phyloP scores from a whole-genome alignment of 2,113 vertebrate species.

The Chionomys nivalis region DNA sequence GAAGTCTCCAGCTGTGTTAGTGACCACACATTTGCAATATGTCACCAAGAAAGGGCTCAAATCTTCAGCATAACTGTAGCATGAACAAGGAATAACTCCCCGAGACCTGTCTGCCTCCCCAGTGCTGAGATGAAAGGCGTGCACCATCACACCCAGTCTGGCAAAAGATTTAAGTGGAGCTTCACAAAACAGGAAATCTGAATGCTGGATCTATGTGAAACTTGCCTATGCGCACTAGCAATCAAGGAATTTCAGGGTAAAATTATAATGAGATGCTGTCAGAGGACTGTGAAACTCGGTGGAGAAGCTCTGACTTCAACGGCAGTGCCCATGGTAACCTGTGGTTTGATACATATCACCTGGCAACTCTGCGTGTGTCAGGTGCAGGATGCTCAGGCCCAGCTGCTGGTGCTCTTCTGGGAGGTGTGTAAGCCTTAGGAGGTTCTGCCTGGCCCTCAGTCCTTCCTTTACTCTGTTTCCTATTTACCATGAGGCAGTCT shows the following conservation, averaged over 20 bases:
- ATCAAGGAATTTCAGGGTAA: neutral
- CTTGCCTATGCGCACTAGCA: neutral
- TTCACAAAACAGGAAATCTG: neutral
- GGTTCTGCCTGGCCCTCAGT: too few relatives aligned
- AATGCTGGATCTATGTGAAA: neutral
- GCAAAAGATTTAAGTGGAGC: neutral
- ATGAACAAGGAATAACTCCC: neutral
- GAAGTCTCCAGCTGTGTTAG: neutral
- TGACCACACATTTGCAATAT: neutral
- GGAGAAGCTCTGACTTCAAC: neutral
- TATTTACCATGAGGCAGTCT: neutral
- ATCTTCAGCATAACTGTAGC: neutral
- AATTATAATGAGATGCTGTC: neutral
- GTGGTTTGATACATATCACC: neutral
- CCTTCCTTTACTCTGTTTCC: neutral
- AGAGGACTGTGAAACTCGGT: neutral
- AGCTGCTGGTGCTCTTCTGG: too few relatives aligned
- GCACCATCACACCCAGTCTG: neutral
- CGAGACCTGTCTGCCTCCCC: neutral
- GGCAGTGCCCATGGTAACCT: neutral
- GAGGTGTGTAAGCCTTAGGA: neutral
- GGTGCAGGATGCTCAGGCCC: neutral
- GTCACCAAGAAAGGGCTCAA: neutral
- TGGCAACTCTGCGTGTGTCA: neutral
- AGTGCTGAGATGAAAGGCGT: neutral